Base-by-base conservation (phyloP, 2,797 vertebrate genomes). In the Valencia hispanica region DNA sequence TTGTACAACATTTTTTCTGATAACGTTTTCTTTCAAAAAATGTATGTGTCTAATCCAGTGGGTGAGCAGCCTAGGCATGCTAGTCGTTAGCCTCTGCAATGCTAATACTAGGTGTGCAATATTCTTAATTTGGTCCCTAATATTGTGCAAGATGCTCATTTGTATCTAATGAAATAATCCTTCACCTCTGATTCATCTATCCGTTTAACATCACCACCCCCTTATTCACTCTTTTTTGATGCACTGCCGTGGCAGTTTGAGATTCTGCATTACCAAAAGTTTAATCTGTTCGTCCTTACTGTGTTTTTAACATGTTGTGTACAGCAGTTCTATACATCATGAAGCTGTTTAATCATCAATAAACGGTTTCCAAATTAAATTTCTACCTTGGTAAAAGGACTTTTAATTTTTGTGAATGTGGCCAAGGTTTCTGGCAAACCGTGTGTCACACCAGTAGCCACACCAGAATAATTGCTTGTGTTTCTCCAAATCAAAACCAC, bases 401-500 rank as follows among this genome's bases (percentile, higher is more conserved):
- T 65, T 50, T 48, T 39, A 74, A 77, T 2, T 3, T 72, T 74
- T 7, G 47, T 34, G 66, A 83, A 65, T 57, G 45, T 57, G 30
- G 50, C 50, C 63, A 25, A 70, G 48, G 66, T 59, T 70, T 39
- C 0, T 72, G 78, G 73, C 65, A 81, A 59, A 70, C 78, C 76
- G 66, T 15, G 0, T 80, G 80, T 88, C 80, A 85, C 84, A 86
- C n/a, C 71, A 74, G 59, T 59, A 32, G 57, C 86, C 79, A 84
- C 84, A 85, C n/a, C 74, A 77, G 55, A 85, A 82, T 83, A 80
- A 82, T 71, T 83, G 85, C 79, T 77, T 17, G 55, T 66, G 66
- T 50, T 86, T 85, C 75, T 83, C 69, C 51, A 88, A 90, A 90
- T 91, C 72, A 87, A 83, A 65, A 85, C 84, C 91, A 91, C 86